Evolutionary conservation across 2,888 invertebrate genomes (phyloP).

Genomic region (Lumbricus terrestris): DNA sequence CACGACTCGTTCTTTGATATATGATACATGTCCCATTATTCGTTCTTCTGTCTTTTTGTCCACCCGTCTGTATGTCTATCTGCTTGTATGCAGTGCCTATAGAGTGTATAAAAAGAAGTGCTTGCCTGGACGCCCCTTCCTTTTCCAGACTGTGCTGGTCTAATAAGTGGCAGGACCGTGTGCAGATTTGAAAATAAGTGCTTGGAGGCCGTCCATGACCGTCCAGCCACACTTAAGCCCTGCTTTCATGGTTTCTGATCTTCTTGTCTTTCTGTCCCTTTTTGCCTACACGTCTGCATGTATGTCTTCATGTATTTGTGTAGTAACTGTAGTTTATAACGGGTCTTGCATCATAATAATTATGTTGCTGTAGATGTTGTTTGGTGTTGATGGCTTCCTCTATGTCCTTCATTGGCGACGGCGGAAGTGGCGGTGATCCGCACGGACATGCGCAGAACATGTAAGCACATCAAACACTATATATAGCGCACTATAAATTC

Average conservation of each 20-base stretch:
- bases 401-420: slow-evolving; percentile 54
- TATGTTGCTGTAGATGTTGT: slow-evolving; percentile 46
- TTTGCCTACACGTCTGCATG: neutral
- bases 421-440: slow-evolving; percentile 52
- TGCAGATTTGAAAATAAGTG: too few species aligned
- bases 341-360: neutral
- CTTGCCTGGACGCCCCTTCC: too few species aligned
- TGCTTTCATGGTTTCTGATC: too few species aligned
- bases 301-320: too few species aligned
- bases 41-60: neutral
- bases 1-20: neutral
- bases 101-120: too few species aligned
- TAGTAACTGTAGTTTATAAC: neutral
- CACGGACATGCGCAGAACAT: slow-evolving; percentile 47
- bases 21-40: neutral
- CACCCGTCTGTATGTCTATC: too few species aligned
- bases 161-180: too few species aligned
- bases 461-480: slow-evolving; percentile 44
- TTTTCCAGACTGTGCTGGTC: too few species aligned
- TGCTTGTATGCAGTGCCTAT: too few species aligned
- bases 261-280: neutral
- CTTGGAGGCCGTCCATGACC: too few species aligned
- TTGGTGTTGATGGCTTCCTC: slow-evolving; percentile 52
- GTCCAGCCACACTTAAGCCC: too few species aligned
- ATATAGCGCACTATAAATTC: neutral